A percentile compares a stretch with the other conserved stretches of the same genome.
Evolutionary conservation across 2,113 vertebrate species (phyloP).

Genomic region (Hypocryptadius cinnamomeus): DNA sequence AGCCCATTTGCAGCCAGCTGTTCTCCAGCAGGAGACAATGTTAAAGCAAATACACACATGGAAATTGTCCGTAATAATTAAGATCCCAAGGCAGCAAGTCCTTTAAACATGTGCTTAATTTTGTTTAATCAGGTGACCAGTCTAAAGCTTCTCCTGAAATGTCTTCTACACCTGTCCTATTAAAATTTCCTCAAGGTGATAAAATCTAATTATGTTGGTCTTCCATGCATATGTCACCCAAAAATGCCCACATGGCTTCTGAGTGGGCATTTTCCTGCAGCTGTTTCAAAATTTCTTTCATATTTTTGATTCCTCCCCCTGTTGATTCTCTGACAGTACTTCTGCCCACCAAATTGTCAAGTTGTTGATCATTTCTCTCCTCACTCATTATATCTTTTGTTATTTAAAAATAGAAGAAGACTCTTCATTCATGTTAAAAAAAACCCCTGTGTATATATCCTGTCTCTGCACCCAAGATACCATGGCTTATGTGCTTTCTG

Average conservation of each 20-base stretch:
- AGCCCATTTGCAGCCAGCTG: constrained; percentile 48
- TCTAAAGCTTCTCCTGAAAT: not conserved
- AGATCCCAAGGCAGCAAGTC: not conserved
- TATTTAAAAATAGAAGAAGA: not conserved
- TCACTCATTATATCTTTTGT: not conserved
- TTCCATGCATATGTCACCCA: not conserved
- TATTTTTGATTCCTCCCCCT: not conserved
- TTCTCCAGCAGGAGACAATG: constrained; percentile 17
- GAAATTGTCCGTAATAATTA: not conserved
- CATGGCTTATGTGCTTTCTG: not conserved
- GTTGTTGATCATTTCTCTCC: not conserved
- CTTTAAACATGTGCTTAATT: not conserved
- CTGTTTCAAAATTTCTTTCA: not conserved
- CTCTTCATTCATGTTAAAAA: not conserved
- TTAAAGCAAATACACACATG: constrained; percentile 1
- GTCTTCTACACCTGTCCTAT: not conserved
- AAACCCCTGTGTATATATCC: not conserved
- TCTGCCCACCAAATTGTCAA: not conserved
- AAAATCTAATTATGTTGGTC: not conserved
- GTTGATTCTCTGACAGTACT: not conserved
- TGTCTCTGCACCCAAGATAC: not conserved
- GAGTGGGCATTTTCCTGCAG: not conserved
- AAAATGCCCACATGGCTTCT: not conserved
- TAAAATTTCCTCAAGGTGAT: not conserved
- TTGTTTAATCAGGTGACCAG: not conserved